These are phyloP conservation scores for Merluccius polli DNA, from an alignment of 2,797 vertebrate genomes.

Conservation along the genomic window DNA sequence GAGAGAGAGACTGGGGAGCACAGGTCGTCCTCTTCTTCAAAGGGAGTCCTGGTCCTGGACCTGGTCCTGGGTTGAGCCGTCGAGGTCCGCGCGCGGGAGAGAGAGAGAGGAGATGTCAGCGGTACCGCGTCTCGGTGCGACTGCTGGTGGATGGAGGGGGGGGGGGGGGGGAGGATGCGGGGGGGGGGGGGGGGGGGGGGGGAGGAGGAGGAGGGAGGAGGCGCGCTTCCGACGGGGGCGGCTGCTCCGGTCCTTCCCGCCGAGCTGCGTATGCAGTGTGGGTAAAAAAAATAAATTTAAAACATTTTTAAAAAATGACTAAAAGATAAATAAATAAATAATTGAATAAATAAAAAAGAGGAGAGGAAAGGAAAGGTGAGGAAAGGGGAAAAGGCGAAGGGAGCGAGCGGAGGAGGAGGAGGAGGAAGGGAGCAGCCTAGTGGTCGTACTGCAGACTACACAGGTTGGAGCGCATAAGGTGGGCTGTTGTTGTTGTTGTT, in stretches of 20 bases:
- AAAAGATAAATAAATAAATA: slow-evolving; percentile 70
- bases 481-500: not conserved
- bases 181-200: too few relatives aligned
- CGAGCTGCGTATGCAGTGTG: slow-evolving; percentile 28
- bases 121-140: not conserved
- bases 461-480: not conserved
- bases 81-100: too few relatives aligned
- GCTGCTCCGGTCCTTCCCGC: slow-evolving; percentile 44
- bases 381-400: not conserved
- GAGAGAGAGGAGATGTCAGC: too few relatives aligned
- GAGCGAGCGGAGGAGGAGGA: not conserved
- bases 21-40: too few relatives aligned
- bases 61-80: too few relatives aligned
- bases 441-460: not conserved
- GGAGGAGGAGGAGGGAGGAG: too few relatives aligned
- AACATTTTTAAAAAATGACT: too few relatives aligned
- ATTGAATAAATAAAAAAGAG: slow-evolving; percentile 58
- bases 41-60: too few relatives aligned
- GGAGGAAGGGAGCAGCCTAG: not conserved
- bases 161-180: too few relatives aligned
- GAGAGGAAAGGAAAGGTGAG: slow-evolving; percentile 39
- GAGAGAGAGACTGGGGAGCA: too few relatives aligned
- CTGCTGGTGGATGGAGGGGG: too few relatives aligned
- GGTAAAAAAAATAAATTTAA: not conserved
- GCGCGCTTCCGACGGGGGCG: slow-evolving; percentile 1